Percentiles rank a stretch among this genome's conserved stretches.
Evolutionary conservation across 1,140 invertebrate genomes (phyloP).

Genomic region (Grapholita molesta): DNA sequence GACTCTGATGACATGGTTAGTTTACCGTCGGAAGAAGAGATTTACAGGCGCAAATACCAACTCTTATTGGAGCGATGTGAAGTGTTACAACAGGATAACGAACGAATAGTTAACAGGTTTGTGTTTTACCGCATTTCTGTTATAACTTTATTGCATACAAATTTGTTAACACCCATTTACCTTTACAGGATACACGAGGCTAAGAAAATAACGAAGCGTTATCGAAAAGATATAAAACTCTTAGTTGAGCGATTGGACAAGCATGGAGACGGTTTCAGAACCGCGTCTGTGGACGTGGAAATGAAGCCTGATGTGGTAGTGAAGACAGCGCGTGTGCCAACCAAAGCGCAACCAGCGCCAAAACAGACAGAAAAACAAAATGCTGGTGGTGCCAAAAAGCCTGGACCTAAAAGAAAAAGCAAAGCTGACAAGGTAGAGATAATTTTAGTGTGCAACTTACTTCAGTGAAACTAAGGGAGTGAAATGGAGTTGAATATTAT

Average conservation of each 20-base stretch:
- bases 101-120: constrained; percentile 81
- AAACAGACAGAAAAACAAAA: constrained; percentile 64
- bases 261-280: constrained; percentile 73
- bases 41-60: constrained; percentile 82
- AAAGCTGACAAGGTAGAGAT: constrained; percentile 69
- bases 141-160: constrained; percentile 24
- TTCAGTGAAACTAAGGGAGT: not conserved
- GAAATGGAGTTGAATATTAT: not conserved
- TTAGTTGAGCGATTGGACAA: constrained; percentile 74
- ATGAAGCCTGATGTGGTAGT: constrained; percentile 54
- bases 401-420: constrained; percentile 71
- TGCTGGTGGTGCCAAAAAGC: constrained; percentile 57
- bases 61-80: constrained; percentile 81
- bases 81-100: constrained; percentile 82
- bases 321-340: constrained; percentile 37
- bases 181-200: constrained; percentile 79
- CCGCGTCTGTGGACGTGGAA: constrained; percentile 61
- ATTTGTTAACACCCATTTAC: constrained; percentile 23
- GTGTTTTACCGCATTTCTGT: constrained; percentile 31
- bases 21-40: constrained; percentile 78
- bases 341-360: constrained; percentile 54
- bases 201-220: constrained; percentile 78
- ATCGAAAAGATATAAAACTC: constrained; percentile 79
- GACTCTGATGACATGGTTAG: constrained; percentile 78
- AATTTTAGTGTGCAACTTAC: not conserved